phyloP scores from a whole-genome alignment of 2,113 vertebrate genomes.

The Megaptera novaeangliae region DNA sequence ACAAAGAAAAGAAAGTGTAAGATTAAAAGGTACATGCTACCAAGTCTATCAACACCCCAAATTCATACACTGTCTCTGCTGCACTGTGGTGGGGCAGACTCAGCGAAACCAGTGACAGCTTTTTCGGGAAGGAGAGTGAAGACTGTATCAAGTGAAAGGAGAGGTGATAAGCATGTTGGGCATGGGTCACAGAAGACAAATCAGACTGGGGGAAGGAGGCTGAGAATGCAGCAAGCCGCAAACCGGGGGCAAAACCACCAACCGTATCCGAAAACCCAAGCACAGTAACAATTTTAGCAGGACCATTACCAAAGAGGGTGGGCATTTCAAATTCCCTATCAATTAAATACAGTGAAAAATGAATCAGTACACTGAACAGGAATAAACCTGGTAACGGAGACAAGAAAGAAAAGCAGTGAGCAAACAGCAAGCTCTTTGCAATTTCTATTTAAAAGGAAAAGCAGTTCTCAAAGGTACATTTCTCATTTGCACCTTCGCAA shows the following conservation, averaged over 20 bases:
- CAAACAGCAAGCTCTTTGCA: background rate
- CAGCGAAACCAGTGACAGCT: background rate
- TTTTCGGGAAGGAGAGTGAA: background rate
- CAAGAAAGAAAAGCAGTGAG: background rate
- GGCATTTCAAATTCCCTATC: background rate
- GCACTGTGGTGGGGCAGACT: background rate
- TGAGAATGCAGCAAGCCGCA: accelerated
- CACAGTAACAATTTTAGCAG: background rate
- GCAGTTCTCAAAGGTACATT: background rate
- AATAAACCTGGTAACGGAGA: background rate
- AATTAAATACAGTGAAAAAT: background rate
- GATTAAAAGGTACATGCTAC: background rate
- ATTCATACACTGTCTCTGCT: background rate
- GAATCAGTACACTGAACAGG: background rate
- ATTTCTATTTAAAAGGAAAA: background rate
- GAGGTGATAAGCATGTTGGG: accelerated
- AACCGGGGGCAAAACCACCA: background rate
- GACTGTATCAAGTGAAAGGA: background rate
- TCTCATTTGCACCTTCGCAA: background rate
- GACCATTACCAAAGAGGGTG: background rate
- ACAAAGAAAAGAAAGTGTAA: background rate
- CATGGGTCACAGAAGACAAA: background rate
- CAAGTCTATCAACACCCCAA: background rate
- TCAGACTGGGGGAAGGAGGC: accelerated
- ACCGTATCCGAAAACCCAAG: background rate